Percentiles rank a stretch among this genome's conserved stretches.
phyloP scores from a whole-genome alignment of 2,113 vertebrate species.

The Pluvialis apricaria region DNA sequence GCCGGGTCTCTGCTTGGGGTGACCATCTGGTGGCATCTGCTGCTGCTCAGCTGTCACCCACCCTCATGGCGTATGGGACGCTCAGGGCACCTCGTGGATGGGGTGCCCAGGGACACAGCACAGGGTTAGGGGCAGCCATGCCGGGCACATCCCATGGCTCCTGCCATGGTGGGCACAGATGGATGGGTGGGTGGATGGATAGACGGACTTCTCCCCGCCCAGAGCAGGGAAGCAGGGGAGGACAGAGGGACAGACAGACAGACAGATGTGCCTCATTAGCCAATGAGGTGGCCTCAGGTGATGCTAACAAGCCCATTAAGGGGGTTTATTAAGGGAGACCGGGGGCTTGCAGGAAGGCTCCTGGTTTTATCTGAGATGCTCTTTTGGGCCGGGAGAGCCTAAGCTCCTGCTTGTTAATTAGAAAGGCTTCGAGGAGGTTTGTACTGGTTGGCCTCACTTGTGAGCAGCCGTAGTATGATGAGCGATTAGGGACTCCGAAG shows the following conservation, averaged over 20 bases:
- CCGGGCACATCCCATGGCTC: neutral
- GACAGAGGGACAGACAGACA: neutral
- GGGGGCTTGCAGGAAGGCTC: neutral
- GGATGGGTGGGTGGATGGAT: neutral
- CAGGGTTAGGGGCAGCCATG: neutral
- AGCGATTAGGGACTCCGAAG: slow-evolving; percentile 18
- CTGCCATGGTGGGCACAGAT: fast-evolving
- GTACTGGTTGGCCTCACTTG: slow-evolving; percentile 19
- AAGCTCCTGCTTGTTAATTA: slow-evolving; percentile 14
- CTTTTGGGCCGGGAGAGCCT: neutral
- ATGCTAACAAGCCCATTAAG: slow-evolving; percentile 30
- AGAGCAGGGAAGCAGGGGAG: neutral
- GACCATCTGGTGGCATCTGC: slow-evolving; percentile 52
- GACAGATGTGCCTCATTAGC: neutral
- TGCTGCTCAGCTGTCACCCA: neutral
- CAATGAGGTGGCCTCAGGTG: neutral
- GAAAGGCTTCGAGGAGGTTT: slow-evolving; percentile 21
- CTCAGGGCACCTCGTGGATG: fast-evolving
- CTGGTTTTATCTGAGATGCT: neutral
- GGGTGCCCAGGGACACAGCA: neutral
- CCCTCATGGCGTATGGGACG: neutral
- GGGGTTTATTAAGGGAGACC: neutral
- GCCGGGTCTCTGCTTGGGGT: fast-evolving
- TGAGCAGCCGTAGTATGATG: neutral
- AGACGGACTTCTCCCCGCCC: neutral